Percentiles rank a stretch among this genome's conserved stretches.
These are phyloP conservation scores for Pygmarrhopalites habei DNA, from an alignment of 1,140 invertebrate species.

Conservation along the genomic window DNA sequence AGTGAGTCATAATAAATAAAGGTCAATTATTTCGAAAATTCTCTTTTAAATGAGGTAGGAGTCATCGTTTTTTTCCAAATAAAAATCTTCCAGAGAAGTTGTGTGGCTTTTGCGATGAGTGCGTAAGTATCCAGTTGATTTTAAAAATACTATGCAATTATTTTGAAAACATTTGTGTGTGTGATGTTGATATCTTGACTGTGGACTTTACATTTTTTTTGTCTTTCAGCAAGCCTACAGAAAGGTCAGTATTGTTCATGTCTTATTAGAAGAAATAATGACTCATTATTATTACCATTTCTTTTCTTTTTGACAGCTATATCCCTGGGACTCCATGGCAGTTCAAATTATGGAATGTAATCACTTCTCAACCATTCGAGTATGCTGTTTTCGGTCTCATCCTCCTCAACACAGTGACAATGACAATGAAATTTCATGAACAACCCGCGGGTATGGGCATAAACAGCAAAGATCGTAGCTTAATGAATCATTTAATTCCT, in stretches of 20 bases:
- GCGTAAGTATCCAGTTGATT: too few species aligned
- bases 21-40: too few species aligned
- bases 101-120: too few species aligned
- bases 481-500: too few species aligned
- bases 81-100: too few species aligned
- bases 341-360: constrained; percentile 99
- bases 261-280: constrained; percentile 74
- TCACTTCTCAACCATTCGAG: constrained; percentile 97
- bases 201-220: too few species aligned
- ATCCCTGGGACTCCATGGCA: constrained; percentile 97
- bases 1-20: constrained; percentile 44
- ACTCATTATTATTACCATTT: constrained; percentile 98
- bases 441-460: constrained; percentile 71
- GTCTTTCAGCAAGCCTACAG: not conserved
- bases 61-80: not conserved
- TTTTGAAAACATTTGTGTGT: not conserved
- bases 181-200: not conserved
- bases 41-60: too few species aligned
- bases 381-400: constrained; percentile 97
- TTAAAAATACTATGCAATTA: not conserved
- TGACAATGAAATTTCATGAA: constrained; percentile 95
- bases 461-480: too few species aligned
- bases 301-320: constrained; percentile 90
- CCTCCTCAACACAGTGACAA: constrained; percentile 93
- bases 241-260: not conserved